Evolutionary conservation across 2,888 invertebrate genomes (phyloP).

Genomic region (Tipula helvola): DNA sequence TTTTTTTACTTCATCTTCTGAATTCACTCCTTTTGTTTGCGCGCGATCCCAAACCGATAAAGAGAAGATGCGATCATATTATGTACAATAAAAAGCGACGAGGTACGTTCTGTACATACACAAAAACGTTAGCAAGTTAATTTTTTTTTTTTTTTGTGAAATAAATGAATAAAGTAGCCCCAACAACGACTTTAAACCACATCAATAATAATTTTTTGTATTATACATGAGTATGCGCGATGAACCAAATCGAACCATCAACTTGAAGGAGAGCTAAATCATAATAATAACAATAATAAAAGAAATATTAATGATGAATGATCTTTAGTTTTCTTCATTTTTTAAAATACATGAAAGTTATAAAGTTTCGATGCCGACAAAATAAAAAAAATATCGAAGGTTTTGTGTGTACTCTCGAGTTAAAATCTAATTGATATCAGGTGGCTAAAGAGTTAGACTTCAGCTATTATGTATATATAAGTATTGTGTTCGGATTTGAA

Average conservation of each 20-base stretch:
- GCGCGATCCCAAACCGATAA: background rate
- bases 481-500: background rate
- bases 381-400: background rate
- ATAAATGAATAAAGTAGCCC: background rate
- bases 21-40: background rate
- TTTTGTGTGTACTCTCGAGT: background rate
- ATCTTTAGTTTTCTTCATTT: background rate
- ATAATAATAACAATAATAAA: background rate
- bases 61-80: background rate
- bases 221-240: background rate
- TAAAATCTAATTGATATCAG: background rate
- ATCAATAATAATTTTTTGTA: background rate
- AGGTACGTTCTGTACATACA: background rate
- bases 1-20: background rate
- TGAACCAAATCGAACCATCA: slow-evolving; percentile 4
- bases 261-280: background rate
- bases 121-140: background rate
- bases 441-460: background rate
- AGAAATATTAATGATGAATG: slow-evolving; percentile 4
- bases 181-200: slow-evolving; percentile 4
- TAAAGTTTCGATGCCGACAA: background rate
- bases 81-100: background rate
- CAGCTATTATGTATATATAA: background rate
- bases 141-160: background rate
- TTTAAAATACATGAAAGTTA: background rate